Base-by-base conservation (phyloP, 2,113 vertebrate genomes). In the Tetraodon nigroviridis region DNA sequence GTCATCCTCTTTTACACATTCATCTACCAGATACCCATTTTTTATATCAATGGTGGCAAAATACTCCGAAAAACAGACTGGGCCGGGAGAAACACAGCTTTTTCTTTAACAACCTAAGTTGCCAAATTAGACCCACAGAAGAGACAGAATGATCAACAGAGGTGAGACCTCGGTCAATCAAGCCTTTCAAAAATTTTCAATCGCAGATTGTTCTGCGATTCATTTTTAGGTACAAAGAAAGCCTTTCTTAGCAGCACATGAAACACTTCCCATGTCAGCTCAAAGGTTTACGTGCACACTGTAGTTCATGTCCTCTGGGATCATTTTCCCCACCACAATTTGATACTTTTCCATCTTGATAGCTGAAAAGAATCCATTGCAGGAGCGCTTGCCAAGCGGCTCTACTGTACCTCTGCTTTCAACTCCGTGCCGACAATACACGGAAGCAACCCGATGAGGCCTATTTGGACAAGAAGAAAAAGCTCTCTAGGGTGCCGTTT, bases 391-490 rank as follows among this genome's bases (percentile, higher is more conserved):
- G 66, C 55, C 69, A 67, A 61, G 20, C 19, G 45, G 58, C n/a
- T 64, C 41, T 49, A 21, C 61, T 66, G 53, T 49, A 59, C 50
- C 40, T 22, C 6, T 40, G 8, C 8, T 5, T 6, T 51, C 12
- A 17, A 21, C 19, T 10, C 22, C 0, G 7, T 32, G 5, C 32
- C 58, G 47, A 86, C 84, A 87, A 86, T 86, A 55, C 69, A 53
- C 52, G 83, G 86, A 89, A 85, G 82, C 78, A 55, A 61, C 70
- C 72, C 72, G 66, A 61, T 53, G 64, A 61, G 75, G 76, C 67
- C 67, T 70, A 51, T 71, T 51, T 52, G 50, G 44, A 69, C 62
- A 80, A 78, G 64, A 19, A 47, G 58, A 55, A 51, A 76, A 51
- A 19, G 5, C 49, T 71, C 81, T 76, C 82, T 68, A 21, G 79